These are phyloP conservation scores for Rhagologus leucostigma DNA, from an alignment of 2,113 vertebrate species.

Conservation along the genomic window DNA sequence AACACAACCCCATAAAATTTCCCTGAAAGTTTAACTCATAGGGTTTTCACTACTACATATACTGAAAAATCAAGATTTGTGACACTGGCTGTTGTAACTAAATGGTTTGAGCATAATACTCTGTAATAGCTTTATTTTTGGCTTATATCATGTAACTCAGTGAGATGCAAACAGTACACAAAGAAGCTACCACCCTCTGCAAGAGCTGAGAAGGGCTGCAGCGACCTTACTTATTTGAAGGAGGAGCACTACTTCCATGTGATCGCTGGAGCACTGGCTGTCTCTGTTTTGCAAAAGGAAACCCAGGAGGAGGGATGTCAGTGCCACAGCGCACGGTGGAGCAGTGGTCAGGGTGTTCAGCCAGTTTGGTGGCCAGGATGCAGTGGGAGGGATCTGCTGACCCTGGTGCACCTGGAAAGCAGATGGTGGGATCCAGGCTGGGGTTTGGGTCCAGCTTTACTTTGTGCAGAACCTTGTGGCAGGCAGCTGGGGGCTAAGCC, in stretches of 20 bases:
- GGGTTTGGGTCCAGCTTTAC: neutral
- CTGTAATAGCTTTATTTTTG: neutral
- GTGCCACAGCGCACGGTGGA: neutral
- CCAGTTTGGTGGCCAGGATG: neutral
- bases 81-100: neutral
- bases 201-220: neutral
- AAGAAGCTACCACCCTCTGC: neutral
- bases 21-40: neutral
- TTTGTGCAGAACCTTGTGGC: neutral
- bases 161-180: accelerated
- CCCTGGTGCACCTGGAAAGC: neutral
- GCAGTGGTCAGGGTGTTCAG: accelerated
- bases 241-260: neutral
- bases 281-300: neutral
- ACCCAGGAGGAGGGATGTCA: neutral
- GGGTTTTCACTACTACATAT: neutral
- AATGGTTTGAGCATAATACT: neutral
- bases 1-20: neutral
- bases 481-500: neutral
- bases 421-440: accelerated
- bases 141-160: neutral
- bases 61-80: neutral
- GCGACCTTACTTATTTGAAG: accelerated
- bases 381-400: neutral
- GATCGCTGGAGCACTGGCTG: accelerated